A percentile compares a stretch with the other conserved stretches of the same genome.
Evolutionary conservation across 2,888 invertebrate genomes (phyloP).

Genomic region (Spialia ferax): DNA sequence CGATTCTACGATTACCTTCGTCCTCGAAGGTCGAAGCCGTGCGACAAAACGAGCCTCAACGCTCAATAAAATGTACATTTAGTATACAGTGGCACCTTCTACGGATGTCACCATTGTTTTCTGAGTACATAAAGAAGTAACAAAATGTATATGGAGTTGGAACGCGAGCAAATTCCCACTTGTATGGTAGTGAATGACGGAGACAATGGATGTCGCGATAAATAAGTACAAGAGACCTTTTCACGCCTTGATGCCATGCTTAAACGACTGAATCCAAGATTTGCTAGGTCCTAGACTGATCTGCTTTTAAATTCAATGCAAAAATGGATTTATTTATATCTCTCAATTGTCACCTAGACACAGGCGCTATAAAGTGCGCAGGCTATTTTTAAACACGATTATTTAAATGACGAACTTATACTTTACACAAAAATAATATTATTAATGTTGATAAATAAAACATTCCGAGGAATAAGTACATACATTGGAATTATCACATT

Average conservation of each 20-base stretch:
- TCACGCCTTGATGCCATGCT: slow-evolving; percentile 46
- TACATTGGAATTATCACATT: too few species aligned
- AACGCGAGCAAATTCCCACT: slow-evolving; percentile 53
- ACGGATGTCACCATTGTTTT: slow-evolving; percentile 54
- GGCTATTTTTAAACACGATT: background rate
- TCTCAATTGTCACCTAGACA: background rate
- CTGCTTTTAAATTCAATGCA: slow-evolving; percentile 49
- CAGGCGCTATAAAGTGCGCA: background rate
- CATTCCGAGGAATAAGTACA: too few species aligned
- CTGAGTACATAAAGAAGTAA: slow-evolving; percentile 52
- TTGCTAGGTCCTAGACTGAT: slow-evolving; percentile 41
- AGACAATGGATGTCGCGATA: slow-evolving; percentile 47
- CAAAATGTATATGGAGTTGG: slow-evolving; percentile 50
- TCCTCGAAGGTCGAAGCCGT: slow-evolving; percentile 44
- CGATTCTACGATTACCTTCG: slow-evolving; percentile 39
- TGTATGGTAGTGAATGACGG: slow-evolving; percentile 52
- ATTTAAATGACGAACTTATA: background rate
- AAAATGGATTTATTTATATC: slow-evolving; percentile 40
- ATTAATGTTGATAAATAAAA: too few species aligned
- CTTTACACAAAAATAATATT: too few species aligned
- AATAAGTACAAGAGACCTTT: slow-evolving; percentile 50
- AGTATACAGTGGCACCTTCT: slow-evolving; percentile 53
- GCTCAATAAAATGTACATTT: slow-evolving; percentile 49
- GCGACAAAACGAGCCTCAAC: slow-evolving; percentile 46
- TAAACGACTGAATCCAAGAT: slow-evolving; percentile 46